Conservation (phyloP, 2,797 vertebrate species). For the Merluccius polli region DNA sequence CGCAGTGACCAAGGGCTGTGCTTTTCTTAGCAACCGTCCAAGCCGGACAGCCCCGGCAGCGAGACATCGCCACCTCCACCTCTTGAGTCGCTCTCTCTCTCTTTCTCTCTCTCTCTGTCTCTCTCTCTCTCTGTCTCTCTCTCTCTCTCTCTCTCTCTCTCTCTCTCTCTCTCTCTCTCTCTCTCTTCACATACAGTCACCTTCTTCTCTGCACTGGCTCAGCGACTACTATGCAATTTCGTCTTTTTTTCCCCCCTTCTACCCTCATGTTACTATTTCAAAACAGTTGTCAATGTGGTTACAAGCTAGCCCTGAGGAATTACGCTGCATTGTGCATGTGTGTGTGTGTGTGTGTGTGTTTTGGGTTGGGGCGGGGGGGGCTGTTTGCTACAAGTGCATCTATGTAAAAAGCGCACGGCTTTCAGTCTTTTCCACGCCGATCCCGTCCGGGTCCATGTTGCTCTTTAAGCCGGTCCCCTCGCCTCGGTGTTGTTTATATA, state of each 20-base stretch:
- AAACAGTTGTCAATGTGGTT: slow-evolving; percentile 37
- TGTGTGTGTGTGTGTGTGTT: too few species aligned
- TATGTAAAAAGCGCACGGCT: slow-evolving; percentile 47
- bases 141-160: slow-evolving; percentile 54
- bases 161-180: background rate
- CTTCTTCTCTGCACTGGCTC: slow-evolving; percentile 56
- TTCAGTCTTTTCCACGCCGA: slow-evolving; percentile 35
- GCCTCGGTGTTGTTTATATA: slow-evolving; percentile 66
- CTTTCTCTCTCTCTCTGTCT: slow-evolving; percentile 53
- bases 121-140: slow-evolving; percentile 44
- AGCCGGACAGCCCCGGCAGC: slow-evolving; percentile 63
- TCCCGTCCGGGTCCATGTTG: slow-evolving; percentile 59
- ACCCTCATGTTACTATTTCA: slow-evolving; percentile 46
- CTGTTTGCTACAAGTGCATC: slow-evolving; percentile 34
- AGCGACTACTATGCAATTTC: slow-evolving; percentile 39
- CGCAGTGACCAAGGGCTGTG: slow-evolving; percentile 71
- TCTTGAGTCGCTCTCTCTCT: slow-evolving; percentile 59
- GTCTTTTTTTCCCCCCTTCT: slow-evolving; percentile 15
- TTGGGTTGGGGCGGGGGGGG: background rate
- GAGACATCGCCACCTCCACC: slow-evolving; percentile 70
- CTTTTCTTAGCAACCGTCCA: slow-evolving; percentile 75
- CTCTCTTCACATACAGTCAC: slow-evolving; percentile 57
- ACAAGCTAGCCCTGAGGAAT: slow-evolving; percentile 23
- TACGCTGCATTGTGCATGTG: slow-evolving; percentile 21
- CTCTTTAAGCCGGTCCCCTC: slow-evolving; percentile 54